Evolutionary conservation across 2,888 invertebrate genomes (phyloP).

Genomic region (Drosophila macrospina): DNA sequence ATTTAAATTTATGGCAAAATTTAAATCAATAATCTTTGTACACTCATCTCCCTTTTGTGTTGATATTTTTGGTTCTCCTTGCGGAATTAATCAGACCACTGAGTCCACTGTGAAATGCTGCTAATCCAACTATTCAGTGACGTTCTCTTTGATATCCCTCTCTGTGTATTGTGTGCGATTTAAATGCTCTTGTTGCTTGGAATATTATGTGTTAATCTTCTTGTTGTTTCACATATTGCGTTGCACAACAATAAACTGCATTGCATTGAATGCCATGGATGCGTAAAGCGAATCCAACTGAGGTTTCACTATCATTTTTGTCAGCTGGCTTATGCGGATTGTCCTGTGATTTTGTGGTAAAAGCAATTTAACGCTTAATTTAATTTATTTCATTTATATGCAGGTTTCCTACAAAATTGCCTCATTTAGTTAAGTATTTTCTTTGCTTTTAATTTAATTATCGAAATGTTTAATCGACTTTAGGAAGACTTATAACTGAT

Average conservation of each 20-base stretch:
- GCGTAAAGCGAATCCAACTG: constrained; percentile 1
- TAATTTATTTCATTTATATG: background rate
- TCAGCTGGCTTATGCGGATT: constrained; percentile 1
- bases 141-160: constrained; percentile 1
- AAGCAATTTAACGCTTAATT: constrained; percentile 18
- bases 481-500: too few species aligned
- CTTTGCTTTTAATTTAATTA: too few species aligned
- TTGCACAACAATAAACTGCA: constrained; percentile 18
- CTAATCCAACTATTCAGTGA: constrained; percentile 10
- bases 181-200: background rate
- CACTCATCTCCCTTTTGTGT: background rate
- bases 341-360: constrained; percentile 16
- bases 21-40: too few species aligned
- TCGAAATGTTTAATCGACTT: too few species aligned
- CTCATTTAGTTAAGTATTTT: background rate
- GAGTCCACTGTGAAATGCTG: background rate
- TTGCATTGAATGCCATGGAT: constrained; percentile 12
- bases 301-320: background rate
- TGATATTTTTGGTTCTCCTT: background rate
- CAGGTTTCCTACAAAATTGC: background rate
- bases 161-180: background rate
- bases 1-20: constrained; percentile 1
- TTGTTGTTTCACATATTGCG: background rate
- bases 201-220: constrained; percentile 6
- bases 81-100: background rate